phyloP scores from a whole-genome alignment of 2,888 invertebrate species.

The Caenorhabditis sp. region DNA sequence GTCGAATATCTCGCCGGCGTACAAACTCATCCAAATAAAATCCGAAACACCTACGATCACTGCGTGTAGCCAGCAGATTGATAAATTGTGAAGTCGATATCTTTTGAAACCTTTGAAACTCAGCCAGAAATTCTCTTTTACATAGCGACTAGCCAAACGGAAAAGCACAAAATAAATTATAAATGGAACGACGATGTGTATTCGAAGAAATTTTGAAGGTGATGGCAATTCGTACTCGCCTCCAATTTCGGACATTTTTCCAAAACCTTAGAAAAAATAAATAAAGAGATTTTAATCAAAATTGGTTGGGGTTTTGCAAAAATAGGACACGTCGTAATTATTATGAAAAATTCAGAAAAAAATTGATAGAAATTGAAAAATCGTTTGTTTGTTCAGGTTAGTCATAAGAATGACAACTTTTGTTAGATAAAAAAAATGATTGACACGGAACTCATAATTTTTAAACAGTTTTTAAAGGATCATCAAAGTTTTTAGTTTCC shows the following conservation, averaged over 20 bases:
- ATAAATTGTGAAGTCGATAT: constrained; percentile 63
- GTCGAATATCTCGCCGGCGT: constrained; percentile 51
- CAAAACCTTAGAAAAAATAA: constrained; percentile 11
- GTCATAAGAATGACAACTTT: neutral
- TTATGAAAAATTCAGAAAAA: constrained; percentile 7
- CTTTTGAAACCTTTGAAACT: constrained; percentile 57
- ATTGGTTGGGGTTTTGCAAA: neutral
- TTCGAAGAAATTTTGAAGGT: neutral
- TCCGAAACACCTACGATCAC: constrained; percentile 53
- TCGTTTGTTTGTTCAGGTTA: neutral
- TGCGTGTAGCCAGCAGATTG: constrained; percentile 62
- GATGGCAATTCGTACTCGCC: neutral
- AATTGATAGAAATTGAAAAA: neutral
- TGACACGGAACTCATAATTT: no score
- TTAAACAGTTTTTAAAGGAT: no score
- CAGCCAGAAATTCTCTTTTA: constrained; percentile 49
- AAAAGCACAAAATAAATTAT: constrained; percentile 51
- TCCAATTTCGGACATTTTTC: constrained; percentile 16
- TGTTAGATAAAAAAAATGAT: no score
- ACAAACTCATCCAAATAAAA: constrained; percentile 40
- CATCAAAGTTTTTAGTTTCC: no score
- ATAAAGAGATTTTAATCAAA: neutral
- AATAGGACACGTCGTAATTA: constrained; percentile 19
- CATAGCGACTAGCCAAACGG: constrained; percentile 37
- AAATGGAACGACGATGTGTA: constrained; percentile 40